Evolutionary conservation across 1,140 invertebrate genomes (phyloP).

Genomic region (Mamestra configurata): DNA sequence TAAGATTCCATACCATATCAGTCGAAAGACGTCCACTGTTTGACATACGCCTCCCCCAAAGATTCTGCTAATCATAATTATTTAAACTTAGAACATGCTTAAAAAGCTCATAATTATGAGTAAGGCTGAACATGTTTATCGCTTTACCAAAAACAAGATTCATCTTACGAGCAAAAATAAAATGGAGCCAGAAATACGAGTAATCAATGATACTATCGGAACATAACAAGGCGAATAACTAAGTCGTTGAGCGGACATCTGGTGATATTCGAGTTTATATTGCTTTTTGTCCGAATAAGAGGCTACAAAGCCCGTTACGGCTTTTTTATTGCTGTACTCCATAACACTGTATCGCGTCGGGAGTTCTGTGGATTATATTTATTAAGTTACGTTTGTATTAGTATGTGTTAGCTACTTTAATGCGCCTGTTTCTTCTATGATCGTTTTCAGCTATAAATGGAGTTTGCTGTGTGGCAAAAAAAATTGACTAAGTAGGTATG

Average conservation of each 20-base stretch:
- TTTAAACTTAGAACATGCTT: no score
- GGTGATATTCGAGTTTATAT: slow-evolving; percentile 20
- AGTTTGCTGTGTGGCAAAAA: no score
- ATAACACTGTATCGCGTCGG: slow-evolving; percentile 16
- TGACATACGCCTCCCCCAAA: no score
- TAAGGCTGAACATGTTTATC: neutral
- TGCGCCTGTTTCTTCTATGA: neutral
- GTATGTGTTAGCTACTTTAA: neutral
- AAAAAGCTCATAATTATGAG: no score
- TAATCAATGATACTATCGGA: slow-evolving; percentile 18
- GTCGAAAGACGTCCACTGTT: no score
- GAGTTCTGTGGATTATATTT: slow-evolving; percentile 7
- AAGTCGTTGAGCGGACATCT: slow-evolving; percentile 32
- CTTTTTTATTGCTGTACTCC: slow-evolving; percentile 22
- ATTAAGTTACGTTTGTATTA: neutral
- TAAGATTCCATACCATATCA: no score
- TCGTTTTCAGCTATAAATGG: neutral
- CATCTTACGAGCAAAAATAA: neutral
- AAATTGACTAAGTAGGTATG: no score
- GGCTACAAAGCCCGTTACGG: slow-evolving; percentile 15
- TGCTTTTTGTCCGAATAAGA: slow-evolving; percentile 44
- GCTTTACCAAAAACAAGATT: neutral
- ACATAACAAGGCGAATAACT: slow-evolving; percentile 33
- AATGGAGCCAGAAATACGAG: slow-evolving; percentile 5
- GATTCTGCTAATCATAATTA: no score